Evolutionary conservation across 2,888 invertebrate genomes (phyloP).

Genomic region (Trissolcus japonicus): DNA sequence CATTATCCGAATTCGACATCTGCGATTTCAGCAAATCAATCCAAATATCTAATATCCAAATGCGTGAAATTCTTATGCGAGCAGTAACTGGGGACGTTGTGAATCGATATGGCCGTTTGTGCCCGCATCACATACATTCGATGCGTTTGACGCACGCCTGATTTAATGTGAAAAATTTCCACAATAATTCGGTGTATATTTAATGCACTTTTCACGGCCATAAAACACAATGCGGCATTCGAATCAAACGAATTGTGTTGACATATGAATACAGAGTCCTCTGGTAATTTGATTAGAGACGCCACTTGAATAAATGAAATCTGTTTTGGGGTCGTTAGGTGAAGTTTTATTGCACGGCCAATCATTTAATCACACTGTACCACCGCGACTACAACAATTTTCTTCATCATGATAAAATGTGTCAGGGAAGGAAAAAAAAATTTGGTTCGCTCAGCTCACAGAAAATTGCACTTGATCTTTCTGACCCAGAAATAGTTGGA

Average conservation of each 20-base stretch:
- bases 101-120: constrained; percentile 17
- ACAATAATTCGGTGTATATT: constrained; percentile 27
- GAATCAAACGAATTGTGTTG: constrained; percentile 17
- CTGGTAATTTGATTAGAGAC: constrained; percentile 1
- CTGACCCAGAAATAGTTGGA: neutral
- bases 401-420: no score
- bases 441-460: no score
- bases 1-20: constrained; percentile 37
- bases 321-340: no score
- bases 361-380: neutral
- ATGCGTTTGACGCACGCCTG: constrained; percentile 21
- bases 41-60: constrained; percentile 43
- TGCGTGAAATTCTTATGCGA: constrained; percentile 37
- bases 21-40: constrained; percentile 46
- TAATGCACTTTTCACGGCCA: constrained; percentile 26
- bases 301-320: neutral
- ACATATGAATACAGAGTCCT: constrained; percentile 19
- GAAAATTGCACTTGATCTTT: no score
- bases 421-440: no score
- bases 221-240: constrained; percentile 14
- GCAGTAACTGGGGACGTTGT: constrained; percentile 9
- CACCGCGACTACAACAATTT: no score
- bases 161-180: constrained; percentile 37
- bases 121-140: constrained; percentile 14
- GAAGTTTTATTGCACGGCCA: neutral